Percentiles rank a stretch among this genome's conserved stretches.
phyloP scores from a whole-genome alignment of 2,113 vertebrate species.

The Saguinus midas region DNA sequence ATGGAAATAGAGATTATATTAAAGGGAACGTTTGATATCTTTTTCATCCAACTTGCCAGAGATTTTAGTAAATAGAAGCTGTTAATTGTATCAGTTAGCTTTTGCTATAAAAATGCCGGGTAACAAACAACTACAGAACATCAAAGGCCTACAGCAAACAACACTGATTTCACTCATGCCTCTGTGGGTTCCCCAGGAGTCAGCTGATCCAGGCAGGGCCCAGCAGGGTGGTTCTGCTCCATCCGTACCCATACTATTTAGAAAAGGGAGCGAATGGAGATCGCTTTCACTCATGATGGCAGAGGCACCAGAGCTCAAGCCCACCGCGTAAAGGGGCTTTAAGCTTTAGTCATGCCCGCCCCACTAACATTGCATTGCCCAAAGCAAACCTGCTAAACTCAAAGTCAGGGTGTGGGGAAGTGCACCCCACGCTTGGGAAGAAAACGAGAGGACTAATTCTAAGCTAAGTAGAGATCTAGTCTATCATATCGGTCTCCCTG shows the following conservation, averaged over 20 bases:
- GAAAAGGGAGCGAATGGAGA: background rate
- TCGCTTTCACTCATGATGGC: accelerated
- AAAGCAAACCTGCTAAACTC: background rate
- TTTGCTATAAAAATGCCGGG: background rate
- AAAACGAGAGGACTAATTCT: background rate
- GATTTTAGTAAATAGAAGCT: background rate
- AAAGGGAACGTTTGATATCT: background rate
- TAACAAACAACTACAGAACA: background rate
- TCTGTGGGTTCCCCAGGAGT: background rate
- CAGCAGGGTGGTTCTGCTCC: background rate
- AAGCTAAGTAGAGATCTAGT: background rate
- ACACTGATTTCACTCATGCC: background rate
- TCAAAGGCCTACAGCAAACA: accelerated
- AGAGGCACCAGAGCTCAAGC: background rate
- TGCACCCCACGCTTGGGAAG: background rate
- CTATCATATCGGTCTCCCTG: background rate
- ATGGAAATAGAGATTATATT: background rate
- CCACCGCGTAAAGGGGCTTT: background rate
- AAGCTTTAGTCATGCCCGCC: background rate
- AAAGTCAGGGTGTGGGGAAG: background rate
- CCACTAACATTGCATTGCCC: background rate
- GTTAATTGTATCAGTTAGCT: background rate
- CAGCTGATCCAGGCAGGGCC: too few species aligned
- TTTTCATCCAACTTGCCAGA: background rate
- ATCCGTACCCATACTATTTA: background rate